These are phyloP conservation scores for Anthophora plumipes DNA, from an alignment of 2,888 invertebrate species.

Conservation along the genomic window DNA sequence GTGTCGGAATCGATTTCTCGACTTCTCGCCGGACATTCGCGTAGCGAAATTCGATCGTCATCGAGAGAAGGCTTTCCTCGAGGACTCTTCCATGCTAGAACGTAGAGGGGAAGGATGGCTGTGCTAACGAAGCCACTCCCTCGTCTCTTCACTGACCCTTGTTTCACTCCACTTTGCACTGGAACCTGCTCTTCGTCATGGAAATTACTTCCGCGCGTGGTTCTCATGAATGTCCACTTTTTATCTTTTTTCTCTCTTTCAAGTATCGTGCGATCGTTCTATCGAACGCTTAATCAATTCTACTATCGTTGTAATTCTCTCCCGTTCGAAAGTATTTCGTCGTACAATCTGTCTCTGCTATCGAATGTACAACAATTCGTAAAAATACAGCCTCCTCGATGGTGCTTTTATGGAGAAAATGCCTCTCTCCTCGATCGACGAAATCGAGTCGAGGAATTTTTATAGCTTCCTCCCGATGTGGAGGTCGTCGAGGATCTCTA, in stretches of 20 bases:
- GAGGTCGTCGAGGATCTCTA: conserved; percentile 49
- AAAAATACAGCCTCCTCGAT: background rate
- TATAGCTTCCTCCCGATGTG: conserved; percentile 53
- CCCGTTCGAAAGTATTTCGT: no score
- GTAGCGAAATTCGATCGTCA: conserved; percentile 71
- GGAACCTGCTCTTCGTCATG: conserved; percentile 60
- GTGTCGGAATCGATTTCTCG: conserved; percentile 55
- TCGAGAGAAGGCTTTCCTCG: conserved; percentile 68
- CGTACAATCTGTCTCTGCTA: background rate
- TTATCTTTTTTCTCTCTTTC: no score
- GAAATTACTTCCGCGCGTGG: conserved; percentile 62
- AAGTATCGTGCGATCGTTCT: background rate
- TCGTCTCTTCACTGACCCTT: conserved; percentile 66
- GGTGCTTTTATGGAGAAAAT: conserved; percentile 6
- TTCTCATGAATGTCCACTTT: conserved; percentile 53
- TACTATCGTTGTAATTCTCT: background rate
- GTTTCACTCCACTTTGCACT: conserved; percentile 61
- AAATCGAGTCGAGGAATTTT: conserved; percentile 43
- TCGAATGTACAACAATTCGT: background rate
- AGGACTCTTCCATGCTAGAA: conserved; percentile 64
- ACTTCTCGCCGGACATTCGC: conserved; percentile 51
- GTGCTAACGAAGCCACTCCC: conserved; percentile 73
- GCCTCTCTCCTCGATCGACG: background rate
- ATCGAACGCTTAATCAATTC: background rate
- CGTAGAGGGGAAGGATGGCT: conserved; percentile 41